Evolutionary conservation across 2,113 vertebrate genomes (phyloP), one percentile per base, ranked within the genome.

Genomic region (Actenoides hombroni): DNA sequence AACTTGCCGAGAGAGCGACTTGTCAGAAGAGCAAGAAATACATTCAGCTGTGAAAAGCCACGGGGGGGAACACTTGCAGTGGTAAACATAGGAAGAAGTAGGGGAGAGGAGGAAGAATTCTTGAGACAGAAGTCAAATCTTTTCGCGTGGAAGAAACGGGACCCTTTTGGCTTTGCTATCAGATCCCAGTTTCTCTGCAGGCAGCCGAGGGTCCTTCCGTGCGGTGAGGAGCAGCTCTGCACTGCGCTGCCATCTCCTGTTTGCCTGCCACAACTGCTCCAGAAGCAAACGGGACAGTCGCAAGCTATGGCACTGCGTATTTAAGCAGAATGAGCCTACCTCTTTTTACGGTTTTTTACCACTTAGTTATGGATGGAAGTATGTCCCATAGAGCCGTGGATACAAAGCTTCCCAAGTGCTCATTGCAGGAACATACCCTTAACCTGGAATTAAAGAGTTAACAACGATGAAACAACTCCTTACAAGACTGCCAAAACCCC

Each of bases 251-350:
- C 96, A 96, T 7, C 96, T 94, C 23, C 11, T 49, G 96, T 11
- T 25, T 5, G 14, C 42, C 11, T 16, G 28, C 23, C 57, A 67
- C 61, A 85, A 93, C 63, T 69, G 63, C 77, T 40, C 46, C 60
- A 4, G 18, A 12, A 31, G 2, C 3, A 10, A n/a, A 3, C 54
- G 3, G 20, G 1, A 7, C 57, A 56, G 24, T 5, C 4, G 53
- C n/a, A 5, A 33, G 37, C 35, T 16, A 7, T 2, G 46, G 2
- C 2, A 2, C 2, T 3, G 25, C 37, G 0, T 6, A 29, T 9
- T 23, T 25, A 4, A 28, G 61, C 7, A 2, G 1, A 29, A 51
- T 0, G 9, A 42, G 20, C 14, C 4, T 1, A 16, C 6, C 24
- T 20, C 33, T 68, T 48, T 48, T 11, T 2, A 24, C 4, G 2